Base-by-base conservation (phyloP, 1,140 invertebrate species). In the Ganaspis sp. region DNA sequence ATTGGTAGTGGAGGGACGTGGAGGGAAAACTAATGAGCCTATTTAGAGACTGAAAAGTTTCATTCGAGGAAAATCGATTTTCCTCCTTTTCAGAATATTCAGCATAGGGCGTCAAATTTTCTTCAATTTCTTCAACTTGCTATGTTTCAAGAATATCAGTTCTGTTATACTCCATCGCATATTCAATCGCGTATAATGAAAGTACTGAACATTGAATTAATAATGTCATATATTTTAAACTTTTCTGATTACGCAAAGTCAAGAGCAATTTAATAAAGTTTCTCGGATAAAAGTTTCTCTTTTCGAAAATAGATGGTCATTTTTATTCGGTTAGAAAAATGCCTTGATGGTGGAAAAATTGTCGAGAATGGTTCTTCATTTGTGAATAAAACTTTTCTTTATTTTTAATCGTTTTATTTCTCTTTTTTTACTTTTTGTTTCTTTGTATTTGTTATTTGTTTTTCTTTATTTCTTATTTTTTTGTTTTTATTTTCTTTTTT, bases 1-100 rank as follows among this genome's bases (percentile, higher is more conserved):
- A 80, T 85, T 76, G 70, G 77, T 15, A 77, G 75, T 64, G 29
- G 2, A 34, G 49, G 81, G 76, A 73, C 73, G 42, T 85, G 84
- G 82, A 84, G 84, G 84, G 77, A 85, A 85, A 89, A 88, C 45
- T 89, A 88, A 89, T 88, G 87, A 88, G 86, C 83, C 84, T 88
- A 87, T 87, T 89, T 89, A 87, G 86, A 87, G 82, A 82, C 80
- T 83, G 82, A 82, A 86, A 86, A 81, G 85, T 86, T 80, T 84
- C 84, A 82, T 82, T 76, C 78, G 83, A 58, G 79, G 78, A 83
- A 83, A 87, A 87, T 88, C 85, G 85, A 88, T 88, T 88, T 84
- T 84, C 80, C 70, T 69, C 70, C 9, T 45, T 45, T 70, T 15
- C 37, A 38, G 9, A 26, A 38, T 70, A 70, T 40, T 42, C n/a